phyloP scores from a whole-genome alignment of 2,888 invertebrate genomes.

The Torymus aiolomorphi region DNA sequence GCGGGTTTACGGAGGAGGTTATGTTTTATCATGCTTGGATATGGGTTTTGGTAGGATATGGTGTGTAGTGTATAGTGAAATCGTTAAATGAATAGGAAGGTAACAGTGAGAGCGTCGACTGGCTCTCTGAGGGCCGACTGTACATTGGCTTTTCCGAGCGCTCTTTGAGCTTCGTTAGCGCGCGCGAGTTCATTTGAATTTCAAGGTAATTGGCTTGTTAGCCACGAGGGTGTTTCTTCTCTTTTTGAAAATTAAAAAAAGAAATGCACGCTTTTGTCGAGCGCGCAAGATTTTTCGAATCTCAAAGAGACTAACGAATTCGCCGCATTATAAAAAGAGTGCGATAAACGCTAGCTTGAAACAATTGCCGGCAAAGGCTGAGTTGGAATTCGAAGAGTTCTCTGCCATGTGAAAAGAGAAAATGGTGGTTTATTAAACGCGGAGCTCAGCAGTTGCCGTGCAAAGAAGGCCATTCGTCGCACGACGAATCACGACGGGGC shows the following conservation, averaged over 20 bases:
- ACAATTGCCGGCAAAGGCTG: background rate
- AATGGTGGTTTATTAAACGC: background rate
- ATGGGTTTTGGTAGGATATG: too few relatives aligned
- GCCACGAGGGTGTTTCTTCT: conserved; percentile 6
- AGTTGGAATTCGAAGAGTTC: background rate
- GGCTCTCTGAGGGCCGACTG: conserved; percentile 2
- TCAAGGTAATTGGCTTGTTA: conserved; percentile 24
- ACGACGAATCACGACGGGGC: background rate
- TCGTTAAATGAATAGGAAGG: background rate
- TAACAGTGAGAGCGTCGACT: conserved; percentile 19
- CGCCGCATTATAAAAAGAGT: conserved; percentile 1
- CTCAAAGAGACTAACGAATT: conserved; percentile 39
- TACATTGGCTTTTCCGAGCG: conserved; percentile 31
- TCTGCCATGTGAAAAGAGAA: background rate
- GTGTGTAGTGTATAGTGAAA: too few relatives aligned
- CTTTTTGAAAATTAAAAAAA: background rate
- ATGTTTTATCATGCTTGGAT: too few relatives aligned
- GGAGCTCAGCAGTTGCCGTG: conserved; percentile 18
- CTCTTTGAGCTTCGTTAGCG: conserved; percentile 48
- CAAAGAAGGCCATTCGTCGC: too few relatives aligned
- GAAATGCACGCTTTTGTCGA: background rate
- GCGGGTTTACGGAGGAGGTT: background rate
- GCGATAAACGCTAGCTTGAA: conserved; percentile 6
- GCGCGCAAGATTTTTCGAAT: background rate
- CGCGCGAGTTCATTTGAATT: background rate